Percentiles rank a stretch among this genome's conserved stretches.
phyloP scores from a whole-genome alignment of 2,888 invertebrate genomes.

The Ariolimax columbianus region DNA sequence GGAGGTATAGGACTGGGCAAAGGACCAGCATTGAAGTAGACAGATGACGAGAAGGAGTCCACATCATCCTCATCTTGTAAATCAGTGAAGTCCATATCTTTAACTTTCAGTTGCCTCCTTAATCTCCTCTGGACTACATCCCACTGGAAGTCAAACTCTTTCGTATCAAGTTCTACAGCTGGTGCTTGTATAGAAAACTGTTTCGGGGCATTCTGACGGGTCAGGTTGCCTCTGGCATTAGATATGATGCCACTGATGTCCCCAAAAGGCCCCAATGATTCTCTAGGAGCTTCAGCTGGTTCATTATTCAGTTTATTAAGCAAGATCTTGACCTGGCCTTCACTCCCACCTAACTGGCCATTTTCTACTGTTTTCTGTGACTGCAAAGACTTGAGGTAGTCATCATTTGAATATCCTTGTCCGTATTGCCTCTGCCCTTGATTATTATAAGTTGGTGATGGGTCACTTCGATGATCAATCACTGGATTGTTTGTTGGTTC shows the following conservation, averaged over 20 bases:
- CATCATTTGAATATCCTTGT: constrained; percentile 62
- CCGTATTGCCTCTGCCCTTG: constrained; percentile 73
- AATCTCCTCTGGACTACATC: constrained; percentile 85
- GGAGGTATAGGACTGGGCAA: constrained; percentile 62
- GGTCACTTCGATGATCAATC: constrained; percentile 54
- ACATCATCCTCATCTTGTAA: constrained; percentile 92
- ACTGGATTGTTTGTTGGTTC: constrained; percentile 60
- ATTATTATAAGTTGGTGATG: constrained; percentile 65
- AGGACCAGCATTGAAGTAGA: constrained; percentile 17
- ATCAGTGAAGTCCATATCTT: constrained; percentile 98
- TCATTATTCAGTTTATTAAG: constrained; percentile 40
- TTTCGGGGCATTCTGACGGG: constrained; percentile 54
- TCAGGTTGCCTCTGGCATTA: constrained; percentile 93
- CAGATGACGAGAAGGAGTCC: constrained; percentile 79
- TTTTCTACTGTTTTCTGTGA: constrained; percentile 35
- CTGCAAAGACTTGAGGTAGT: constrained; percentile 46
- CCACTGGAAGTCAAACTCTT: constrained; percentile 97
- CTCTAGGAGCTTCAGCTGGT: constrained; percentile 42
- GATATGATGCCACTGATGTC: constrained; percentile 92
- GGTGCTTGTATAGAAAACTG: constrained; percentile 53
- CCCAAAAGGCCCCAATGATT: constrained; percentile 55
- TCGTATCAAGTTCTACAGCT: constrained; percentile 83
- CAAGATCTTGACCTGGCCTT: constrained; percentile 55
- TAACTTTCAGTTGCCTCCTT: constrained; percentile 84
- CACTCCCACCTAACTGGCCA: constrained; percentile 52